Conservation (phyloP, 92 coral and sea anemone species). For the Epizoanthus scotinus region DNA sequence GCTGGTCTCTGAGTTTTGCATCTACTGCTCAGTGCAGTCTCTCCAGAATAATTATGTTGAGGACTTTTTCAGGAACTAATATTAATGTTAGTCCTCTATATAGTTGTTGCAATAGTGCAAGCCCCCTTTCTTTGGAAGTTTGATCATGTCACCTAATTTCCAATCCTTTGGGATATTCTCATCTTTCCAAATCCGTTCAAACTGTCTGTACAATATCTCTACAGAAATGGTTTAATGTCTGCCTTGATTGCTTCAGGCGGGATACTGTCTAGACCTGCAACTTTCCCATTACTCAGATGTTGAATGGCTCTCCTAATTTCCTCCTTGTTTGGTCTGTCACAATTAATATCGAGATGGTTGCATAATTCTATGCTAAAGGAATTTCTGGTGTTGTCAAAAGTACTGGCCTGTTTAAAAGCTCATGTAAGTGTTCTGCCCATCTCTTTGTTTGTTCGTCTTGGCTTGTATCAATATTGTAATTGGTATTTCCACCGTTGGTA, state of each 20-base stretch:
- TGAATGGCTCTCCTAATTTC: slow-evolving; percentile 38
- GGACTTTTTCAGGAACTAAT: neutral
- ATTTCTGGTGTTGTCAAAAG: slow-evolving; percentile 26
- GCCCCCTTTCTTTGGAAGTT: slow-evolving; percentile 18
- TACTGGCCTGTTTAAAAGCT: slow-evolving; percentile 28
- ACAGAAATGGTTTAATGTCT: neutral
- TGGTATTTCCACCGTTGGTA: slow-evolving; percentile 8
- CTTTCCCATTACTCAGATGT: slow-evolving; percentile 36
- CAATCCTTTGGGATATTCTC: neutral
- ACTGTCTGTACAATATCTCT: neutral
- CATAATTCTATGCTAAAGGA: slow-evolving; percentile 28
- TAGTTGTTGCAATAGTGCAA: neutral
- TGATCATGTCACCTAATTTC: too few species aligned
- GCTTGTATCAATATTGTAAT: neutral
- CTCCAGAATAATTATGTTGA: neutral
- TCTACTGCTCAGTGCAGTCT: too few species aligned
- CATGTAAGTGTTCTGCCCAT: slow-evolving; percentile 42
- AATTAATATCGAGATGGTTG: slow-evolving; percentile 13
- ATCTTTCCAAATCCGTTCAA: slow-evolving; percentile 31
- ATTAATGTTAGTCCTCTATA: neutral
- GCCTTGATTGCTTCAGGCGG: slow-evolving; percentile 14
- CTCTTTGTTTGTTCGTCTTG: slow-evolving; percentile 28
- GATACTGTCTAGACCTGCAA: slow-evolving; percentile 28
- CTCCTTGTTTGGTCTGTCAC: slow-evolving; percentile 10
- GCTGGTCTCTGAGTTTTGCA: too few species aligned